phyloP scores from a whole-genome alignment of 1,140 invertebrate species.

The Ephestia elutella region DNA sequence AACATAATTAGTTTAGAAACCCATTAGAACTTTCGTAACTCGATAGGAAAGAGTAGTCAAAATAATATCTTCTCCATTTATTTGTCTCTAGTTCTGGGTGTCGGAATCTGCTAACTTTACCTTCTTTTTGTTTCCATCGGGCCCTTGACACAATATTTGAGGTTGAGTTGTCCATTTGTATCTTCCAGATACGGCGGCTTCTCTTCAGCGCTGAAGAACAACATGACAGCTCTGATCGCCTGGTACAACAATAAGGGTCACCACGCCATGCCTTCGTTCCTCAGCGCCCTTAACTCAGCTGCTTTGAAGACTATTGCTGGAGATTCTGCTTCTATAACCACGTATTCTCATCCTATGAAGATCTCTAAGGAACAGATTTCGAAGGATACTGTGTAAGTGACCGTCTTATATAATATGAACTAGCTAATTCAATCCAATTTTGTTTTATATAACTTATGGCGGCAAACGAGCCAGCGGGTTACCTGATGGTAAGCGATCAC shows the following conservation, averaged over 20 bases:
- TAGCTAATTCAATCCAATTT: no score
- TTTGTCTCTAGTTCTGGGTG: no score
- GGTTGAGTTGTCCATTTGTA: slow-evolving; percentile 6
- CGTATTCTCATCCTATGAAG: slow-evolving; percentile 78
- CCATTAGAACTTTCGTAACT: no score
- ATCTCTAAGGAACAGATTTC: slow-evolving; percentile 78
- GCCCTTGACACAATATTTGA: neutral
- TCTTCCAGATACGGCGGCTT: slow-evolving; percentile 75
- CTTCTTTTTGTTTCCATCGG: neutral
- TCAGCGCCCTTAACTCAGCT: slow-evolving; percentile 83
- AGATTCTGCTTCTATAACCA: slow-evolving; percentile 60
- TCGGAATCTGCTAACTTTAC: neutral
- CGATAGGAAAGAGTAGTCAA: no score
- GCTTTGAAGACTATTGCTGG: slow-evolving; percentile 73
- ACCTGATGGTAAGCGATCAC: no score
- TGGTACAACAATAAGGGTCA: slow-evolving; percentile 94
- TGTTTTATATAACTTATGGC: no score
- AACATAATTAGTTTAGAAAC: no score
- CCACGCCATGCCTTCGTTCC: slow-evolving; percentile 82
- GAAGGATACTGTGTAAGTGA: slow-evolving; percentile 77
- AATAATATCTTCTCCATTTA: no score
- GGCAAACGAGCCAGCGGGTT: no score
- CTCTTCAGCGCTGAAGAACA: slow-evolving; percentile 35
- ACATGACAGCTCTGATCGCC: slow-evolving; percentile 72
- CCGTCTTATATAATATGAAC: no score